phyloP scores from a whole-genome alignment of 2,888 invertebrate species.

The Melieria omissa region DNA sequence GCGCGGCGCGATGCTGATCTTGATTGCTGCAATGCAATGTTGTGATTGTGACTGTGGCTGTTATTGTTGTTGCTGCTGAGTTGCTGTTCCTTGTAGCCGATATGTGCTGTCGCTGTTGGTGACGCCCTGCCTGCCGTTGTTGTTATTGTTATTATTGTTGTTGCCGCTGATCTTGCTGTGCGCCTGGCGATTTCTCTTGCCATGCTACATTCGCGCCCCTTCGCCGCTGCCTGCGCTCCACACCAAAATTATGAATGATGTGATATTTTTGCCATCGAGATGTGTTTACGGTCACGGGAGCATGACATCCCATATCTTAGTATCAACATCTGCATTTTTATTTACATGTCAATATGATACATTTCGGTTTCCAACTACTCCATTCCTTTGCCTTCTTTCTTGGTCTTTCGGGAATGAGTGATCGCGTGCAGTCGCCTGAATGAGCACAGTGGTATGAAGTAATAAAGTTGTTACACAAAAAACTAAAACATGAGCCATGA shows the following conservation, averaged over 20 bases:
- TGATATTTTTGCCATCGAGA: constrained; percentile 58
- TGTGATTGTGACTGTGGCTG: not conserved
- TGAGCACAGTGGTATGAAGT: constrained; percentile 19
- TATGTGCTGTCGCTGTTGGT: not conserved
- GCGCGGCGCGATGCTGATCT: not conserved
- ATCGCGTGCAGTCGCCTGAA: constrained; percentile 52
- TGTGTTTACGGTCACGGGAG: constrained; percentile 59
- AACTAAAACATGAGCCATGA: too few species aligned
- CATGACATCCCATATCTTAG: constrained; percentile 53
- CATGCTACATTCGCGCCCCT: not conserved
- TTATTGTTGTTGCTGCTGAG: not conserved
- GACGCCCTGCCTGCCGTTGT: not conserved
- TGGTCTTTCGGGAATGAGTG: constrained; percentile 57
- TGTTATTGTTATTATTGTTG: not conserved
- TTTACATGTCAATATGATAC: constrained; percentile 38
- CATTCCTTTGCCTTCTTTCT: constrained; percentile 41
- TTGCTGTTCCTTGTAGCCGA: not conserved
- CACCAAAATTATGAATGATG: constrained; percentile 57
- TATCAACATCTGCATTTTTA: constrained; percentile 48
- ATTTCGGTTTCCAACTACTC: constrained; percentile 34
- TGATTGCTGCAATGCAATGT: not conserved
- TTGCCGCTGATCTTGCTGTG: too few species aligned
- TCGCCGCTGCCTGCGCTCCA: not conserved
- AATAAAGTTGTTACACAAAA: not conserved
- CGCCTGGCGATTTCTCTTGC: too few species aligned